These are phyloP conservation scores for Gortyna flavago DNA, from an alignment of 2,888 invertebrate species.

Conservation along the genomic window DNA sequence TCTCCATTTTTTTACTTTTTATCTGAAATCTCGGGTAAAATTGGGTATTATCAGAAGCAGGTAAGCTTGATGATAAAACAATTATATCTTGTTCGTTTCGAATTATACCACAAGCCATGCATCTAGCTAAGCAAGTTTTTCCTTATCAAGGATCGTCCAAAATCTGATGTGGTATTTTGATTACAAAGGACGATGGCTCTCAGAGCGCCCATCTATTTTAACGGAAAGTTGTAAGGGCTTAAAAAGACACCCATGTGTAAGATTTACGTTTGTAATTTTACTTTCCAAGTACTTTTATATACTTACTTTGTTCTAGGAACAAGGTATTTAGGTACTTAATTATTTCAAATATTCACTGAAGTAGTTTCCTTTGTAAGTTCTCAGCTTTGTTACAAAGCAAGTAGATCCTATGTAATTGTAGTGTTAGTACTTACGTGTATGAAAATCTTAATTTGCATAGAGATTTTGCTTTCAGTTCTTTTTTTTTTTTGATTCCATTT, in stretches of 20 bases:
- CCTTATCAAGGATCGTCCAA: background rate
- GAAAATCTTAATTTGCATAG: background rate
- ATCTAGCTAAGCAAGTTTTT: background rate
- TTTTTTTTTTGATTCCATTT: background rate
- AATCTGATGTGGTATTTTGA: slow-evolving; percentile 15
- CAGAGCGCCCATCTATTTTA: slow-evolving; percentile 49
- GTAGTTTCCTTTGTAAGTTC: background rate
- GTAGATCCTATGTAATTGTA: background rate
- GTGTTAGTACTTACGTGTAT: background rate
- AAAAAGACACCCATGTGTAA: slow-evolving; percentile 46
- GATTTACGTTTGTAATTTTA: slow-evolving; percentile 45
- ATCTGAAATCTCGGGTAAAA: background rate
- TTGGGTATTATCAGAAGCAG: background rate
- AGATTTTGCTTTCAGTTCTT: background rate
- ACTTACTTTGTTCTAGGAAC: slow-evolving; percentile 20
- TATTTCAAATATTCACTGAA: background rate
- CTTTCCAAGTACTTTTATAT: background rate
- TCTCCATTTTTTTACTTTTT: background rate
- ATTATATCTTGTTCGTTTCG: background rate
- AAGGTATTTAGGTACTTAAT: background rate
- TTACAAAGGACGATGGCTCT: slow-evolving; percentile 30
- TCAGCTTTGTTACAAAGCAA: background rate
- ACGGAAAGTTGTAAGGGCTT: slow-evolving; percentile 28
- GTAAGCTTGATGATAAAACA: background rate
- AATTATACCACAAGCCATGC: background rate